Evolutionary conservation across 2,113 vertebrate genomes (phyloP).

Genomic region (Vulpes lagopus): DNA sequence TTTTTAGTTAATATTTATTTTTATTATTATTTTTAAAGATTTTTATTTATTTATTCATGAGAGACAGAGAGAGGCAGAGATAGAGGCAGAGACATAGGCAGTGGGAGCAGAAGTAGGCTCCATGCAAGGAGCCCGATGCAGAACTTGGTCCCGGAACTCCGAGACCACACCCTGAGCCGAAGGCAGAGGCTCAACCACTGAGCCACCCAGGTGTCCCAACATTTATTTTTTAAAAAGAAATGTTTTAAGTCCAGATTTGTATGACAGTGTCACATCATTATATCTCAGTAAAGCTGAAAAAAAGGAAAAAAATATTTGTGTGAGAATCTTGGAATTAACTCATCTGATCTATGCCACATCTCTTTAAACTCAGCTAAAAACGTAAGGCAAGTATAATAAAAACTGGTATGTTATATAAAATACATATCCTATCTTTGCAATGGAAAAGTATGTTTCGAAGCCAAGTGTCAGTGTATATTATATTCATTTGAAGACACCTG

Average conservation of each 20-base stretch:
- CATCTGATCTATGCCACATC: not conserved
- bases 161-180: too few relatives aligned
- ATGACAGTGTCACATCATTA: not conserved
- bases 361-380: slow-evolving; percentile 35
- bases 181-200: too few relatives aligned
- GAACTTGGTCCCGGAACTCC: too few relatives aligned
- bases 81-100: too few relatives aligned
- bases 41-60: too few relatives aligned
- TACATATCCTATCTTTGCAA: not conserved
- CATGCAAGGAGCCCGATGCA: too few relatives aligned
- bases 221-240: not conserved
- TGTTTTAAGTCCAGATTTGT: slow-evolving; percentile 42
- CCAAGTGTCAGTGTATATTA: not conserved
- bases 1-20: not conserved
- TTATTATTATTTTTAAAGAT: too few relatives aligned
- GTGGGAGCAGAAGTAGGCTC: too few relatives aligned
- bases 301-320: not conserved
- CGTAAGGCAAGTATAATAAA: not conserved
- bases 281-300: not conserved
- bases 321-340: slow-evolving; percentile 6
- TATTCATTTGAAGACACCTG: not conserved
- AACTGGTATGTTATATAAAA: not conserved
- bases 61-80: too few relatives aligned
- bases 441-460: slow-evolving; percentile 24
- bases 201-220: too few relatives aligned